Conservation (phyloP, 2,888 invertebrate species). For the Anthrax anthrax region DNA sequence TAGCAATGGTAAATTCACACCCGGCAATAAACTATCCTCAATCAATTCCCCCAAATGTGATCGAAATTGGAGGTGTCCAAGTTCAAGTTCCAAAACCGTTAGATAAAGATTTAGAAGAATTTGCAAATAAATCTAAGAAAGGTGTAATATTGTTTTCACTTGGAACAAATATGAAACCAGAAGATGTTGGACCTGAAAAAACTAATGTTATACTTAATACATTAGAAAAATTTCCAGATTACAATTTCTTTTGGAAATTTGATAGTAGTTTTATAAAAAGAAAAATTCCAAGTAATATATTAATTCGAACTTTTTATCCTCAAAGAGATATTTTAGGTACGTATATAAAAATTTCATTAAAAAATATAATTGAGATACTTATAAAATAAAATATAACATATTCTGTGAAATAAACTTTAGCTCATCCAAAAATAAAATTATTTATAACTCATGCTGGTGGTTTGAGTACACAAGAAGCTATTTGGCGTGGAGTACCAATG, state of each 20-base stretch:
- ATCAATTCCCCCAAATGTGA: constrained; percentile 26
- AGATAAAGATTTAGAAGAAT: constrained; percentile 18
- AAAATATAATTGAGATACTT: too few species aligned
- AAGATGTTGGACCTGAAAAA: constrained; percentile 10
- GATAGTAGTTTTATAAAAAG: constrained; percentile 11
- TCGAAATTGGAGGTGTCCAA: constrained; percentile 30
- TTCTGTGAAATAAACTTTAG: constrained; percentile 10
- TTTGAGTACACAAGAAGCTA: constrained; percentile 23
- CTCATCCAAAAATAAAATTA: constrained; percentile 18
- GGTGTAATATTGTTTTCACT: constrained; percentile 28
- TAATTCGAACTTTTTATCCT: constrained; percentile 36
- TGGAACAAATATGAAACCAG: constrained; percentile 22
- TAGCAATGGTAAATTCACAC: constrained; percentile 24
- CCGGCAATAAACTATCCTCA: constrained; percentile 23
- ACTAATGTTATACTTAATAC: constrained; percentile 17
- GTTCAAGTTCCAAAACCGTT: constrained; percentile 20
- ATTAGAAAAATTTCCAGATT: constrained; percentile 20
- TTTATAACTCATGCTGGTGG: constrained; percentile 26
- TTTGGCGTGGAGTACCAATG: constrained; percentile 24
- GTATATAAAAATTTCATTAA: too few species aligned
- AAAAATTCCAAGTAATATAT: constrained; percentile 32
- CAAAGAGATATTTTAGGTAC: constrained; percentile 39
- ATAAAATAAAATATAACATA: not conserved
- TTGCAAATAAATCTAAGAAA: constrained; percentile 19
- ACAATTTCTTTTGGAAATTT: constrained; percentile 31